Percentiles rank a stretch among this genome's conserved stretches.
These are phyloP conservation scores for Chlorodrepanis virens DNA, from an alignment of 2,113 vertebrate genomes.

Conservation along the genomic window DNA sequence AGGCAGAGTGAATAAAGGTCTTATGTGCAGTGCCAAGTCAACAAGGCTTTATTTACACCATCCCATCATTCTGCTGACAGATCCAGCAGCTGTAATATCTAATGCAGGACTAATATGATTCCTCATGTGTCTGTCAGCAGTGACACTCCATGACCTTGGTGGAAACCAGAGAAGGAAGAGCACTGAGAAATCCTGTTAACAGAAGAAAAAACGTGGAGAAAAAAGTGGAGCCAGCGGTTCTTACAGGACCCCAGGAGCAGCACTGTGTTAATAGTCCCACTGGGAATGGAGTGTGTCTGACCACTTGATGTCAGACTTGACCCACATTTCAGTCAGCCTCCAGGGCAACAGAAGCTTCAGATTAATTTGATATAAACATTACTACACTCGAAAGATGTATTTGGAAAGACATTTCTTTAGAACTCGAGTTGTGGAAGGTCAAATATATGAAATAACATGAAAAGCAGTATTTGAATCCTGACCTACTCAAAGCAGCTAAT, in stretches of 20 bases:
- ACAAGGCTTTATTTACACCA: neutral
- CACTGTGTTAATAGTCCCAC: neutral
- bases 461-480: constrained; percentile 2
- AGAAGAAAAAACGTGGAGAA: neutral
- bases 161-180: neutral
- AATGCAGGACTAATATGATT: neutral
- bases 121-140: neutral
- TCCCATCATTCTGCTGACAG: neutral
- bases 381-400: neutral
- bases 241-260: neutral
- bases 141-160: neutral
- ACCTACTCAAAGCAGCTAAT: neutral
- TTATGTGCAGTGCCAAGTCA: neutral
- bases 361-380: neutral
- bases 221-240: neutral
- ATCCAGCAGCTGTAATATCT: neutral
- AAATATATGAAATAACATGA: neutral
- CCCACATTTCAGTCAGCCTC: constrained; percentile 40
- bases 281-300: constrained; percentile 30
- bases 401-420: neutral
- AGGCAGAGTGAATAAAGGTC: neutral
- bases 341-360: constrained; percentile 15
- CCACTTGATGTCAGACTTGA: constrained; percentile 70
- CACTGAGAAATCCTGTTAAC: neutral
- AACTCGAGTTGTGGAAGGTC: neutral